Percentiles rank a stretch among this genome's conserved stretches.
Conservation (phyloP, 1,140 invertebrate genomes). For the Bombus polaris region DNA sequence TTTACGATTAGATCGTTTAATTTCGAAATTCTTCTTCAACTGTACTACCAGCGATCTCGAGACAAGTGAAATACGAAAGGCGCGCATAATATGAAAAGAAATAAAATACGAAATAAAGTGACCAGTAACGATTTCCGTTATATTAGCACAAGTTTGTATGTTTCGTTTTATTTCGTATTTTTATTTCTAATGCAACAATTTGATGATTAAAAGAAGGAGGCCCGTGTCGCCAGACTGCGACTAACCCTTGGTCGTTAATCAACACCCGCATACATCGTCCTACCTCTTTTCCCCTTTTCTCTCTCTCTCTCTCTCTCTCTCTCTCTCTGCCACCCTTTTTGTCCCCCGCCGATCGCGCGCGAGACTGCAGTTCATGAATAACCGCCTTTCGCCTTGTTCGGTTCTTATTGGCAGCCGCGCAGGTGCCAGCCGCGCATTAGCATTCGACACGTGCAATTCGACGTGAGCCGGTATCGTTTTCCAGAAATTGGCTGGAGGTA, state of each 20-base stretch:
- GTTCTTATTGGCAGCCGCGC: constrained; percentile 37
- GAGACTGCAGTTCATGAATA: constrained; percentile 40
- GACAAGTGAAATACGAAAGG: too few species aligned
- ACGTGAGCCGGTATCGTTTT: constrained; percentile 20
- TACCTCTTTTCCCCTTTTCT: constrained; percentile 19
- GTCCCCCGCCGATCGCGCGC: constrained; percentile 23
- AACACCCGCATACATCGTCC: constrained; percentile 32
- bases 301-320: background rate
- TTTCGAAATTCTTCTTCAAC: too few species aligned
- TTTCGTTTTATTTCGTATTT: too few species aligned
- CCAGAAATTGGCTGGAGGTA: constrained; percentile 12
- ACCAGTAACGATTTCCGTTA: too few species aligned
- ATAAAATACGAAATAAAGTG: too few species aligned
- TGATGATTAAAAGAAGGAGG: too few species aligned
- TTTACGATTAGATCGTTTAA: too few species aligned
- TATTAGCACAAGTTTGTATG: too few species aligned
- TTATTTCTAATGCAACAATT: too few species aligned
- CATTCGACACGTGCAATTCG: constrained; percentile 49
- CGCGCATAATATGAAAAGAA: too few species aligned
- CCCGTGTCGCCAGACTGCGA: background rate
- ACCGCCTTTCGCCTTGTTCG: constrained; percentile 51
- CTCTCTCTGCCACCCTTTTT: background rate
- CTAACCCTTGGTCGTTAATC: constrained; percentile 35
- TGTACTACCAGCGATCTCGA: too few species aligned
- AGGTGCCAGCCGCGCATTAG: constrained; percentile 47